A percentile compares a stretch with the other conserved stretches of the same genome.
Conservation (phyloP, 2,113 vertebrate species). For the Hyla sarda region DNA sequence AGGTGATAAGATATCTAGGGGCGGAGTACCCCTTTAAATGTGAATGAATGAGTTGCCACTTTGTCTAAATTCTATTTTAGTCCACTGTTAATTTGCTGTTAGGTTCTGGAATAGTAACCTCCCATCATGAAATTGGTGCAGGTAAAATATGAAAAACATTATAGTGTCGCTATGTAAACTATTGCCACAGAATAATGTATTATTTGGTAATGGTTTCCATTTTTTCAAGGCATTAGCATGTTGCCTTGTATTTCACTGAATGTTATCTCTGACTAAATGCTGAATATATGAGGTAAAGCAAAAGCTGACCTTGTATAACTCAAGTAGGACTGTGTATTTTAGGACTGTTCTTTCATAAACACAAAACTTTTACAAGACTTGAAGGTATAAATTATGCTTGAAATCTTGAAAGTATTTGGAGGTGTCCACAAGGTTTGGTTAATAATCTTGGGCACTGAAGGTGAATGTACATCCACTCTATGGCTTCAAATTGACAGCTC, state of each 20-base stretch:
- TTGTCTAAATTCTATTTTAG: not conserved
- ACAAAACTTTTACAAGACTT: not conserved
- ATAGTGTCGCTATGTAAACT: no score
- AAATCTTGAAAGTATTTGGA: conserved; percentile 6
- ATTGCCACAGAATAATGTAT: not conserved
- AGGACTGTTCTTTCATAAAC: not conserved
- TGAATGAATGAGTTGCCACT: no score
- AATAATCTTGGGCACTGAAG: not conserved
- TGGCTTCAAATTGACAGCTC: not conserved
- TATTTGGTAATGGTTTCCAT: not conserved
- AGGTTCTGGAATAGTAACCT: not conserved
- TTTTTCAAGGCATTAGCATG: not conserved
- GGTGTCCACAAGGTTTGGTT: conserved; percentile 14
- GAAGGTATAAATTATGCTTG: not conserved
- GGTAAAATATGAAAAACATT: not conserved
- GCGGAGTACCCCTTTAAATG: no score
- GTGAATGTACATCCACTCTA: not conserved
- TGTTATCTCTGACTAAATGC: not conserved
- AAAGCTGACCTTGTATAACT: not conserved
- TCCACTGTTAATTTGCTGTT: not conserved
- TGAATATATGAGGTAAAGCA: not conserved
- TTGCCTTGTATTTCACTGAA: not conserved
- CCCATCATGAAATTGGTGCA: not conserved
- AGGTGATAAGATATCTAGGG: no score
- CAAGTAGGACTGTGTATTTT: not conserved